A percentile compares a stretch with the other conserved stretches of the same genome.
Conservation (phyloP, 2,113 vertebrate genomes). For the Madoqua kirkii region DNA sequence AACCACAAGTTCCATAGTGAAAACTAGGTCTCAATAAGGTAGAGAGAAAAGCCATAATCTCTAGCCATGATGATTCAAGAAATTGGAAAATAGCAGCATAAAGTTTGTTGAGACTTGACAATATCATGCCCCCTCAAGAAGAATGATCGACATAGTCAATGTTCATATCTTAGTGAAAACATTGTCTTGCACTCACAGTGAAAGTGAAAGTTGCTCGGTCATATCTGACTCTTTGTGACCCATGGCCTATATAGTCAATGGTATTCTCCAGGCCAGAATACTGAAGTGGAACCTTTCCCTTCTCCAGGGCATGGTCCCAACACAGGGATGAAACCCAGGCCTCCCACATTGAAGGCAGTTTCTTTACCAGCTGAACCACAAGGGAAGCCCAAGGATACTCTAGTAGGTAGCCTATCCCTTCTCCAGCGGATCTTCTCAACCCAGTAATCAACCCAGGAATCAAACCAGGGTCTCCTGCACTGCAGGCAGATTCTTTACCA, state of each 20-base stretch:
- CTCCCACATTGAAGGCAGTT: background rate
- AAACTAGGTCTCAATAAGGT: background rate
- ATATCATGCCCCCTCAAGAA: background rate
- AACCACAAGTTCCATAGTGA: background rate
- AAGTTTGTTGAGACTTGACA: background rate
- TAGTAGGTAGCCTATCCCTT: background rate
- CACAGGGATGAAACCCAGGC: background rate
- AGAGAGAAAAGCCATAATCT: background rate
- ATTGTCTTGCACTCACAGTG: background rate
- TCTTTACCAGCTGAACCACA: background rate
- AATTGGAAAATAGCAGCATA: background rate
- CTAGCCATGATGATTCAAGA: background rate
- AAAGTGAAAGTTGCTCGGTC: background rate
- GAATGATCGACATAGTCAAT: background rate
- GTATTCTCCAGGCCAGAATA: background rate
- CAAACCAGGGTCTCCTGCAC: background rate
- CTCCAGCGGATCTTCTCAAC: background rate
- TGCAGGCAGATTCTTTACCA: background rate
- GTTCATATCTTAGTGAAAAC: background rate
- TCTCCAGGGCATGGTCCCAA: rapidly evolving
- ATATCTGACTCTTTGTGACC: background rate
- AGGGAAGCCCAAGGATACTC: background rate
- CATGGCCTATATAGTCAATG: background rate
- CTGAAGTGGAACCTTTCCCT: background rate
- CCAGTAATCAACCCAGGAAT: background rate